These are phyloP conservation scores for Eupithecia insigniata DNA, from an alignment of 2,888 invertebrate species.

Conservation along the genomic window DNA sequence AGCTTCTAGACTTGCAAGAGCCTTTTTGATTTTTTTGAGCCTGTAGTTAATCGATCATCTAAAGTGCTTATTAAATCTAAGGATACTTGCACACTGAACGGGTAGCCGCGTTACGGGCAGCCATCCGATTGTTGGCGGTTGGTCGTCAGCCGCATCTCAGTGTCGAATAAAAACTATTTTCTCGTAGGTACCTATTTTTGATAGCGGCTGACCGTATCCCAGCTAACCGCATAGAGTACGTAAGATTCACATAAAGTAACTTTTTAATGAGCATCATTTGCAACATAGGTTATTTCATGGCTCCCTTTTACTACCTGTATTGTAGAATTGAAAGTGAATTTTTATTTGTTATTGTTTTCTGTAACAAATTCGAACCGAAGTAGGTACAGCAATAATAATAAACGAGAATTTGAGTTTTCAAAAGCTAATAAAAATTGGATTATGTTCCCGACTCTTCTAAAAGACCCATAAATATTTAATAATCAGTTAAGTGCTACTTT, in stretches of 20 bases:
- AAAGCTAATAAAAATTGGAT: not conserved
- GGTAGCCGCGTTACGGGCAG: too few species aligned
- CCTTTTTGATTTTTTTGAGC: not conserved
- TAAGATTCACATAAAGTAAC: too few species aligned
- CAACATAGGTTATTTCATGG: not conserved
- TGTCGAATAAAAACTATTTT: too few species aligned
- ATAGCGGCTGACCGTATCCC: too few species aligned
- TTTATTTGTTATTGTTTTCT: too few species aligned
- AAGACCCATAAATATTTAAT: slow-evolving; percentile 8
- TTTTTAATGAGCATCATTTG: not conserved
- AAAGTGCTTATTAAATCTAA: too few species aligned
- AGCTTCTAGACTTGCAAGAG: not conserved
- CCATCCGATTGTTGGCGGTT: too few species aligned
- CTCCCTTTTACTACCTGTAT: not conserved
- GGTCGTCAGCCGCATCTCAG: too few species aligned
- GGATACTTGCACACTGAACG: too few species aligned
- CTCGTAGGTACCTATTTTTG: too few species aligned
- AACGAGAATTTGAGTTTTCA: not conserved
- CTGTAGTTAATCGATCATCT: not conserved
- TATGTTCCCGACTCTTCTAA: not conserved
- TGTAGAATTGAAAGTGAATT: too few species aligned
- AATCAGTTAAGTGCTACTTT: not conserved
- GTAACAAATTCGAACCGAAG: not conserved
- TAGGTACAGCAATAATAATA: not conserved
- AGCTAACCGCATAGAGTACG: too few species aligned